Base-by-base conservation (phyloP, 2,797 vertebrate species). In the Iguana delicatissima region DNA sequence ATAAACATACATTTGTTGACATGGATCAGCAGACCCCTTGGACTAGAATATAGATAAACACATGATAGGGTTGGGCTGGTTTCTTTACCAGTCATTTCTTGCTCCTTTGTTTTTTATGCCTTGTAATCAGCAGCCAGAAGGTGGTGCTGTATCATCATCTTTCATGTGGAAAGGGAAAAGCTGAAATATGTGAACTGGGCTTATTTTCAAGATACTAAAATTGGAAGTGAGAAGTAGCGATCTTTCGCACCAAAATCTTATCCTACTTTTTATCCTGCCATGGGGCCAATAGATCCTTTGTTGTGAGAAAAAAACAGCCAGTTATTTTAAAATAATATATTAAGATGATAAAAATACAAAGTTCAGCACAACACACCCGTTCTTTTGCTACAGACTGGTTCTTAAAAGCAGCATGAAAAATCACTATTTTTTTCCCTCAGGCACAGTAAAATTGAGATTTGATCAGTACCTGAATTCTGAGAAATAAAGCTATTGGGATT, bases 111-210 rank as follows among this genome's bases (percentile, higher is more conserved):
- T 3, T 6, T 80, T 0, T 79, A 9, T 91, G 69, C 50, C 29
- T 92, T 93, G 87, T 79, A 55, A 4, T 7, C 29, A 74, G 57
- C 32, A 0, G 20, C 89, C 96, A 95, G 95, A 91, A 96, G 96
- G 64, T 95, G 96, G 96, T 94, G 95, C 94, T 92, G 92, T 87
- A 90, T 94, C 83, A 91, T 94, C 6, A 57, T 57, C 50, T 94
- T 95, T 92, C 26, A 88, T 81, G 24, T 42, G 67, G 24, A 22
- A 52, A 57, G 1, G 50, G 22, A 57, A n/a, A 6, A 76, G 12
- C 29, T 50, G 59, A 69, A 6, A 16, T 50, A 38, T 12, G 3
- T 38, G 24, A 22, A 10, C 82, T 80, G 6, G 38, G 46, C 46
- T 69, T 35, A 73, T 55, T 46, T 76, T 76, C 69, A 57, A 77